These are phyloP conservation scores for Dione vanillae DNA, from an alignment of 2,888 invertebrate genomes.

Conservation along the genomic window DNA sequence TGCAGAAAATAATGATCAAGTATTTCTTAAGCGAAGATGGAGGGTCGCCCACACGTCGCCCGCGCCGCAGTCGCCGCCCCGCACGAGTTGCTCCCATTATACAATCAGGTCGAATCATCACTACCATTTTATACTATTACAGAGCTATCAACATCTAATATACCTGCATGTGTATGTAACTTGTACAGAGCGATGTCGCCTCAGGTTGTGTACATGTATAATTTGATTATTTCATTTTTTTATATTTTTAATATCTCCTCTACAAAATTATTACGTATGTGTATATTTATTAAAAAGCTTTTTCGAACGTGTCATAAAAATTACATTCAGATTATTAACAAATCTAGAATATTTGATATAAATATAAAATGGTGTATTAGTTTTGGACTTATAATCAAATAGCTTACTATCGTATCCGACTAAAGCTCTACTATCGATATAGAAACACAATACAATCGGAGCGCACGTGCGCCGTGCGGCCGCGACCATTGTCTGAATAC, in stretches of 20 bases:
- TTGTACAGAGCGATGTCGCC: neutral
- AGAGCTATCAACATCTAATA: slow-evolving; percentile 49
- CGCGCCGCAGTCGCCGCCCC: slow-evolving; percentile 54
- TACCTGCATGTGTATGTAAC: slow-evolving; percentile 38
- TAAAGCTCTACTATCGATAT: slow-evolving; percentile 38
- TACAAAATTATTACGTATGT: too few relatives aligned
- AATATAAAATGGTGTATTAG: neutral
- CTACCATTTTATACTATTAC: slow-evolving; percentile 59
- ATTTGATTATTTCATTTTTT: neutral
- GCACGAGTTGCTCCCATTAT: slow-evolving; percentile 76
- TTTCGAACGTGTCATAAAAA: too few relatives aligned
- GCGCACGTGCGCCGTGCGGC: slow-evolving; percentile 70
- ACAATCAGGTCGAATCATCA: slow-evolving; percentile 80
- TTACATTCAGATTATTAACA: too few relatives aligned
- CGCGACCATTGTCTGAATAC: slow-evolving; percentile 63
- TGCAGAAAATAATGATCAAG: slow-evolving; percentile 61
- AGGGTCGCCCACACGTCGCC: slow-evolving; percentile 77
- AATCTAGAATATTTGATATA: neutral
- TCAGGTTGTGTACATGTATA: too few relatives aligned
- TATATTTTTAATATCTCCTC: too few relatives aligned
- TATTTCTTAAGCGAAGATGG: slow-evolving; percentile 65
- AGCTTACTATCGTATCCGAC: slow-evolving; percentile 8
- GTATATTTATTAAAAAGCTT: too few relatives aligned
- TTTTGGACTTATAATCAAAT: slow-evolving; percentile 42
- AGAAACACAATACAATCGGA: slow-evolving; percentile 68